Conservation (phyloP, 2,888 invertebrate genomes). For the Lasioglossum pauxillum region DNA sequence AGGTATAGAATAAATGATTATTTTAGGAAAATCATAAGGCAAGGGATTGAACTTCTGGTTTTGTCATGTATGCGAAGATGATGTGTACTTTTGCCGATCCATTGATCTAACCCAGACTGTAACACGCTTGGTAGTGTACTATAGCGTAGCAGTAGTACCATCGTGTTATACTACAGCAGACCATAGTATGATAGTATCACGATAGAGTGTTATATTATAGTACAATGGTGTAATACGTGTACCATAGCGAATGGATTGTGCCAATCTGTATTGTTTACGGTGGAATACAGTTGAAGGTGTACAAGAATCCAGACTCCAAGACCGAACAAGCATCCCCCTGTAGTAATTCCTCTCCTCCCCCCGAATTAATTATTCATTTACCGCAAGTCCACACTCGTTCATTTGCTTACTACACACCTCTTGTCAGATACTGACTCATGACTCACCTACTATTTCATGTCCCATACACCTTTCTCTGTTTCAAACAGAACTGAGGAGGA, state of each 20-base stretch:
- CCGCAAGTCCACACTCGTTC: slow-evolving; percentile 74
- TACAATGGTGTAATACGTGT: slow-evolving; percentile 41
- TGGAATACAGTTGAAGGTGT: slow-evolving; percentile 27
- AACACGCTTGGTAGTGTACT: slow-evolving; percentile 3
- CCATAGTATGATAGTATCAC: slow-evolving; percentile 34
- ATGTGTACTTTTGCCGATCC: no score
- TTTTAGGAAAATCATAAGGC: no score
- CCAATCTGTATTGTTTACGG: not conserved
- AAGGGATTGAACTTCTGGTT: no score
- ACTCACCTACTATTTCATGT: slow-evolving; percentile 81
- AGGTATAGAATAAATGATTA: no score
- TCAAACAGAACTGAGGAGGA: slow-evolving; percentile 84
- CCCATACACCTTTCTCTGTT: slow-evolving; percentile 84
- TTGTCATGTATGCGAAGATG: no score
- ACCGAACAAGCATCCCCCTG: slow-evolving; percentile 71
- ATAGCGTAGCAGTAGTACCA: slow-evolving; percentile 43
- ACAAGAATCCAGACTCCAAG: slow-evolving; percentile 78
- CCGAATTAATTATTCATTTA: slow-evolving; percentile 74
- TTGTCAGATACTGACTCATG: slow-evolving; percentile 78
- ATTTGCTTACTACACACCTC: slow-evolving; percentile 75
- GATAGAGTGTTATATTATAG: slow-evolving; percentile 23
- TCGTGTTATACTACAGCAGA: slow-evolving; percentile 33
- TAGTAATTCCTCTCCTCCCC: slow-evolving; percentile 70
- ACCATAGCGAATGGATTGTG: slow-evolving; percentile 2
- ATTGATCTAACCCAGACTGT: not conserved